Conservation (phyloP, 2,113 vertebrate genomes). For the Muscicapa adusta region DNA sequence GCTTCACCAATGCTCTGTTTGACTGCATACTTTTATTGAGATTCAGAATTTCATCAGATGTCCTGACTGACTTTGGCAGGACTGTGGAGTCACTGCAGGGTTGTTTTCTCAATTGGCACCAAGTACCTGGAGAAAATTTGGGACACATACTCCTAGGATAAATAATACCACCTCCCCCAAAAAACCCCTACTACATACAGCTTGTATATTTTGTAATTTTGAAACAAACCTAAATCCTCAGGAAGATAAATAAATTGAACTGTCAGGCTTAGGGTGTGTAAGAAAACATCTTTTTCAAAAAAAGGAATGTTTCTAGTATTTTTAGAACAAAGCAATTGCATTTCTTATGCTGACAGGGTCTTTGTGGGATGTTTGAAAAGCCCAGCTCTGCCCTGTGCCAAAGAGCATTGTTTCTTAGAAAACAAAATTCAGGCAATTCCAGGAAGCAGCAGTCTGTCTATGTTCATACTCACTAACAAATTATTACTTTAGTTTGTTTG, state of each 20-base stretch:
- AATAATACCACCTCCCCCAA: not conserved
- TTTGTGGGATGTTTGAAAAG: not conserved
- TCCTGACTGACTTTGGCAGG: not conserved
- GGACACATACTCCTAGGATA: not conserved
- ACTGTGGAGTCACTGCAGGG: not conserved
- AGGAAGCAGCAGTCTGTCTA: not conserved
- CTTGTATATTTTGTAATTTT: not conserved
- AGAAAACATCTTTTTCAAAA: not conserved
- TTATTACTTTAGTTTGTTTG: not conserved
- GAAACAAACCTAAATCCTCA: not conserved
- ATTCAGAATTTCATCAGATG: not conserved
- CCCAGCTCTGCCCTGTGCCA: not conserved
- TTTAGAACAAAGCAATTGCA: not conserved
- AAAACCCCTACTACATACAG: not conserved
- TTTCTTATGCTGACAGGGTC: not conserved
- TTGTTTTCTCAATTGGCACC: not conserved
- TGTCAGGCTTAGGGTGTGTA: not conserved
- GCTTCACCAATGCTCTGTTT: not conserved
- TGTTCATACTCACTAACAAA: not conserved
- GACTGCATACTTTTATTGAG: not conserved
- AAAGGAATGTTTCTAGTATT: not conserved
- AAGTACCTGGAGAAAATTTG: not conserved
- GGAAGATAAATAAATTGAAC: not conserved
- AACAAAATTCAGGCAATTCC: not conserved
- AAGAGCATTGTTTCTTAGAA: not conserved